phyloP scores from a whole-genome alignment of 2,888 invertebrate species.

The Esperia sulphurella region DNA sequence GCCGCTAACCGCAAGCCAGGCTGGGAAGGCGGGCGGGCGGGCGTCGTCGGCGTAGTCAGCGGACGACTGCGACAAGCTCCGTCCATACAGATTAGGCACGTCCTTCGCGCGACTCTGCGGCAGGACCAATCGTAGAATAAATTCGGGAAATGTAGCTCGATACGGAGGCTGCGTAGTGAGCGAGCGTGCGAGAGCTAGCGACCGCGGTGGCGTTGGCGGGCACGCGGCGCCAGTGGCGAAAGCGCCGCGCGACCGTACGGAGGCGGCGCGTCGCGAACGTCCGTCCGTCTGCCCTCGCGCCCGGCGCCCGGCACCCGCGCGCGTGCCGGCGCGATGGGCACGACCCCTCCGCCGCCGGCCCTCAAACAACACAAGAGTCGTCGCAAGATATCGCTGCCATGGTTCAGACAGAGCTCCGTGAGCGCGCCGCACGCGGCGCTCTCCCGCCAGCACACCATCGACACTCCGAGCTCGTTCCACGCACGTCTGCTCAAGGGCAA shows the following conservation, averaged over 20 bases:
- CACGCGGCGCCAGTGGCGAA: constrained; percentile 47
- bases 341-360: constrained; percentile 35
- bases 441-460: constrained; percentile 93
- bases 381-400: constrained; percentile 92
- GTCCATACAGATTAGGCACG: constrained; percentile 67
- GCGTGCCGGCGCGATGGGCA: constrained; percentile 51
- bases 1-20: constrained; percentile 14
- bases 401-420: constrained; percentile 92
- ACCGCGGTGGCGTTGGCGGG: constrained; percentile 24
- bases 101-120: constrained; percentile 51
- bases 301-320: constrained; percentile 31
- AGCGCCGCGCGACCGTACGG: constrained; percentile 52
- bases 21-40: not conserved
- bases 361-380: constrained; percentile 83
- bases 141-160: constrained; percentile 68
- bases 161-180: constrained; percentile 76
- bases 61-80: constrained; percentile 28
- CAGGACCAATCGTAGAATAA: constrained; percentile 42
- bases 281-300: constrained; percentile 32
- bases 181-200: constrained; percentile 35
- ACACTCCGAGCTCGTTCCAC: constrained; percentile 92
- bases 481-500: constrained; percentile 85
- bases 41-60: constrained; percentile 12
- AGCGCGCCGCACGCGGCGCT: constrained; percentile 86
- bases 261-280: constrained; percentile 44